phyloP scores from a whole-genome alignment of 64 coral and sea anemone genomes.

The Pachyseris speciosa region DNA sequence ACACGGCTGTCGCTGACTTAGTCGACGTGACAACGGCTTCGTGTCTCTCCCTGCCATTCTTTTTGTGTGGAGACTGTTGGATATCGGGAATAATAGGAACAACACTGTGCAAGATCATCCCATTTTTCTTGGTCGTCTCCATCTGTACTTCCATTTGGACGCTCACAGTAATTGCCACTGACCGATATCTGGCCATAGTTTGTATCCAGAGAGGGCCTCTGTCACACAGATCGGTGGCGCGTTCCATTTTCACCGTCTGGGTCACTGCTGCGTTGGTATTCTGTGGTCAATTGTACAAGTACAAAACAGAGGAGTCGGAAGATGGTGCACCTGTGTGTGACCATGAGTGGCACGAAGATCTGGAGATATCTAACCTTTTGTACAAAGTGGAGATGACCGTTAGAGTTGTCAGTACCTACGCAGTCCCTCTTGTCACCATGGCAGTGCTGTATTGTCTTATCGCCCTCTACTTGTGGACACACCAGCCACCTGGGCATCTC shows the following conservation, averaged over 20 bases:
- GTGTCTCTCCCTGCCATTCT: not conserved
- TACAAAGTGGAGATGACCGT: conserved; percentile 54
- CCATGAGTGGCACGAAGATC: conserved; percentile 2
- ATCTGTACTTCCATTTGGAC: conserved; percentile 77
- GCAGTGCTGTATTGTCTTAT: conserved; percentile 72
- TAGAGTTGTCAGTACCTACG: conserved; percentile 65
- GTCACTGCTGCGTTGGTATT: conserved; percentile 51
- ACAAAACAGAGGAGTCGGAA: not conserved
- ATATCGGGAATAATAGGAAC: conserved; percentile 63
- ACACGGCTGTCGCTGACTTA: conserved; percentile 80
- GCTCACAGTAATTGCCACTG: conserved; percentile 74
- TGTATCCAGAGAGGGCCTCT: conserved; percentile 60
- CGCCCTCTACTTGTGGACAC: conserved; percentile 64
- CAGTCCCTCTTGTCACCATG: conserved; percentile 55
- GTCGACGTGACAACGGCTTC: conserved; percentile 57
- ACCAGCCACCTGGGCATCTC: conserved; percentile 10
- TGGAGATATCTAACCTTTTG: not conserved
- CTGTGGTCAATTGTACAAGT: conserved; percentile 62
- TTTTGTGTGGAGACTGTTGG: conserved; percentile 33
- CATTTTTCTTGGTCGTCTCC: conserved; percentile 68
- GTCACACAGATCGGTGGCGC: conserved; percentile 50
- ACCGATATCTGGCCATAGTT: conserved; percentile 79
- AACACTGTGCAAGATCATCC: conserved; percentile 66
- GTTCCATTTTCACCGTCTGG: conserved; percentile 62
- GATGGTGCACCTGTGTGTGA: not conserved